Conservation (phyloP, 2,888 invertebrate genomes). For the Rhaphigaster nebulosa region DNA sequence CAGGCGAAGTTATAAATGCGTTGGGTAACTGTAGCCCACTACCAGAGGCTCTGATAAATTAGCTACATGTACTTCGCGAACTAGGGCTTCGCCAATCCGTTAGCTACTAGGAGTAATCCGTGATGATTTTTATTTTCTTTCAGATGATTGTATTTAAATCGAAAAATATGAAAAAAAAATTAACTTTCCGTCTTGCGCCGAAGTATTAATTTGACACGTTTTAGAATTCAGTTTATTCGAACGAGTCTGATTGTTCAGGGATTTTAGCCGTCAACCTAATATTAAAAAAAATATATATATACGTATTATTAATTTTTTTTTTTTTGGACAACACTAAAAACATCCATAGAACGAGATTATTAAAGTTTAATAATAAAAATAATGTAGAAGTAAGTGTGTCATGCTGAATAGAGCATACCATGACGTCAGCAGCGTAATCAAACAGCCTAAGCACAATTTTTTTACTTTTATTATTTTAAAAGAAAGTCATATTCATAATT, state of each 20-base stretch:
- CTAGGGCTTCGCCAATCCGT: conserved; percentile 2
- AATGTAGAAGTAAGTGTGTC: no score
- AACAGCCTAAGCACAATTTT: no score
- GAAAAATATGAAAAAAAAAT: background rate
- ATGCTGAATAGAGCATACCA: no score
- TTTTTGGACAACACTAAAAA: background rate
- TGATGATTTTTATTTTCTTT: background rate
- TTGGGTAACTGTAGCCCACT: conserved; percentile 38
- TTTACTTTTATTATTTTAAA: no score
- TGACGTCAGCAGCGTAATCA: no score
- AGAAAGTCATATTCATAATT: no score
- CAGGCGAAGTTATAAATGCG: background rate
- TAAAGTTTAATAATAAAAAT: no score
- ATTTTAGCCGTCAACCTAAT: no score
- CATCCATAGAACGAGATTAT: no score
- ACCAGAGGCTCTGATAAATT: conserved; percentile 42
- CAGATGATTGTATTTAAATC: background rate
- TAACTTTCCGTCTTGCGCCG: background rate
- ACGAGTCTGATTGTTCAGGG: no score
- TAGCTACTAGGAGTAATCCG: background rate
- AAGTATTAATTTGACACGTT: no score
- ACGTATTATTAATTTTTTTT: background rate
- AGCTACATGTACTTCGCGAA: background rate
- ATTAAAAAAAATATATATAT: background rate
- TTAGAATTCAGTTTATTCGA: no score